These are phyloP conservation scores for Sialis fuliginosa DNA, from an alignment of 2,888 invertebrate genomes.

Conservation along the genomic window DNA sequence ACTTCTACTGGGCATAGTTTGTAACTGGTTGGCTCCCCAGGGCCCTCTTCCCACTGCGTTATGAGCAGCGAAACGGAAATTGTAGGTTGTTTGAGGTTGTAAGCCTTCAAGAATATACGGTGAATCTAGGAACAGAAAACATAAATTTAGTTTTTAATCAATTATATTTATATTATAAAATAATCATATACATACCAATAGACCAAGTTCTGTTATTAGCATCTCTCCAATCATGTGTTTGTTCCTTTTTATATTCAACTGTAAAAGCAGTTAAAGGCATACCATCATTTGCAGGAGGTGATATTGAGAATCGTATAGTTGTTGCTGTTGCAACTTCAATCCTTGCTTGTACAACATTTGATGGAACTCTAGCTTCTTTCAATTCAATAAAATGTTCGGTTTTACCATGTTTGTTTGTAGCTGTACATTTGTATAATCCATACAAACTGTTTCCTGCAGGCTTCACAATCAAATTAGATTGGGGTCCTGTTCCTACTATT, in stretches of 20 bases:
- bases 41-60: conserved; percentile 69
- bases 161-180: neutral
- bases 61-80: conserved; percentile 68
- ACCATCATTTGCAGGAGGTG: conserved; percentile 57
- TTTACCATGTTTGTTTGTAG: conserved; percentile 57
- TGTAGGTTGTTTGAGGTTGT: conserved; percentile 56
- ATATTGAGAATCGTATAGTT: conserved; percentile 61
- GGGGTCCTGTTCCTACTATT: conserved; percentile 49
- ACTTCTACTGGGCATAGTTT: conserved; percentile 60
- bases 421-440: conserved; percentile 64
- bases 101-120: conserved; percentile 67
- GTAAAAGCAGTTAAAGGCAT: conserved; percentile 56
- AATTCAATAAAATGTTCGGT: conserved; percentile 49
- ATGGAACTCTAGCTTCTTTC: conserved; percentile 55
- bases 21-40: conserved; percentile 45
- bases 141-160: neutral
- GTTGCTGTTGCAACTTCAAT: conserved; percentile 63
- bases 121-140: conserved; percentile 31
- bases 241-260: conserved; percentile 56
- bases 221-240: conserved; percentile 47
- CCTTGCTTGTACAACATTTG: conserved; percentile 42
- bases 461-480: conserved; percentile 49
- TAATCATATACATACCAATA: conserved; percentile 27
- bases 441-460: conserved; percentile 50
- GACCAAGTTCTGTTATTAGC: conserved; percentile 63